A percentile compares a stretch with the other conserved stretches of the same genome.
These are phyloP conservation scores for Leptinotarsa haldemani DNA, from an alignment of 2,888 invertebrate genomes.

Conservation along the genomic window DNA sequence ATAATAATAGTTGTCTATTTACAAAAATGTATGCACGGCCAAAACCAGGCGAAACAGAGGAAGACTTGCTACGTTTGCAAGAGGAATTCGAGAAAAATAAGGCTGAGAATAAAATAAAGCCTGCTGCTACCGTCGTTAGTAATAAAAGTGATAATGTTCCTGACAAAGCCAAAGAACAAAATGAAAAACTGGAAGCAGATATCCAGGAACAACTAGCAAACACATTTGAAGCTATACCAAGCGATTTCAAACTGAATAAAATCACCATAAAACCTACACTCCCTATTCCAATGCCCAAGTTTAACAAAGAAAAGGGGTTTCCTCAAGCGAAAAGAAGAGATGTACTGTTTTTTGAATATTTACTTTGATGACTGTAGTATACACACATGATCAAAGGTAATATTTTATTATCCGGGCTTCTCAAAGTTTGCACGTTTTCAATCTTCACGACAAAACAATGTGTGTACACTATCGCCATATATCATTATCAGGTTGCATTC, in stretches of 20 bases:
- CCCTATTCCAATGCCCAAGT: slow-evolving; percentile 49
- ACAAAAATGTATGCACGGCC: slow-evolving; percentile 74
- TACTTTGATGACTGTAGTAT: neutral
- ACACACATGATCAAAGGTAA: neutral
- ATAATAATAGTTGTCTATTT: neutral
- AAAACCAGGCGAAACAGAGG: slow-evolving; percentile 77
- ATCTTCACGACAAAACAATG: too few relatives aligned
- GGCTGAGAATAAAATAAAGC: slow-evolving; percentile 69
- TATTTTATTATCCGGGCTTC: too few relatives aligned
- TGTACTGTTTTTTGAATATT: slow-evolving; percentile 47
- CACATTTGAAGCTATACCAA: slow-evolving; percentile 66
- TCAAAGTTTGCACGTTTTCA: too few relatives aligned
- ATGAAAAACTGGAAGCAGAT: slow-evolving; percentile 41
- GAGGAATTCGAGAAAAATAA: slow-evolving; percentile 75
- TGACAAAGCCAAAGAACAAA: slow-evolving; percentile 23
- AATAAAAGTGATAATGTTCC: slow-evolving; percentile 3
- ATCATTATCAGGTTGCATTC: neutral
- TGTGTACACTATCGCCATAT: too few relatives aligned
- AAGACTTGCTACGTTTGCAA: slow-evolving; percentile 80
- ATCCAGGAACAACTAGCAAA: slow-evolving; percentile 58
- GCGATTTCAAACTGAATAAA: slow-evolving; percentile 67
- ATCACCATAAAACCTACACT: slow-evolving; percentile 68
- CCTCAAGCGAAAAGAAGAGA: slow-evolving; percentile 67
- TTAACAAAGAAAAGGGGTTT: slow-evolving; percentile 64
- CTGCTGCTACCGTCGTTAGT: slow-evolving; percentile 72